Base-by-base conservation (phyloP, 2,797 vertebrate species). In the Peromyscus aztecus region DNA sequence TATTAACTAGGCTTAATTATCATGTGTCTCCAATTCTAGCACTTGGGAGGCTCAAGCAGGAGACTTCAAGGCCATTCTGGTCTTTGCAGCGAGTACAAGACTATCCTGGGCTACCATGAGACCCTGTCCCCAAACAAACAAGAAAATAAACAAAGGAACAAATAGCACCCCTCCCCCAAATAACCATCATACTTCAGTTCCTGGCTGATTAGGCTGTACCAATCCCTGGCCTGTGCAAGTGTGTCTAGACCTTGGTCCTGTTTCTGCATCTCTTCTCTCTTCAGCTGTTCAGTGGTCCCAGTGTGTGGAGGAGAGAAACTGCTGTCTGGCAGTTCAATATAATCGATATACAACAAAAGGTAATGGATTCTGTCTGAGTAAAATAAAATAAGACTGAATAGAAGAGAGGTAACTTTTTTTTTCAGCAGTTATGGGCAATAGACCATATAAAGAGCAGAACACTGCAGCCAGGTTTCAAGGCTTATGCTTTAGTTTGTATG, bases 341-440 rank as follows among this genome's bases (percentile, higher is more conserved):
- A 83, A 37, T 90, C 46, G 61, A 59, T 59, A 31, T 46, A 37
- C 3, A 86, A 63, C 14, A 63, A 43, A 9, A 52, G 27, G 31
- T n/a, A 43, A 63, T 76, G 23, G 9, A 7, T 92, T 82, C 14
- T 34, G 71, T 37, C 16, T 17, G 43, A 87, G 6, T 61, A 37
- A 91, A 86, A 52, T 40, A 91, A 94, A 87, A 76, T 46, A 85
- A 37, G n/a, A 90, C 43, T 16, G 29, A 46, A 37, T n/a, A 67
- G 59, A 21, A 19, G 29, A 24, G 29, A 69, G 12, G 29, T 34
- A 63, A 3, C 31, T 37, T 78, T 94, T 52, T 73, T 52, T 21
- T n/a, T 4, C 5, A n/a, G n/a, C 21, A 87, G n/a, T 29, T 2
- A 59, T 43, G 49, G 27, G 37, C 57, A 93, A 31, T 37, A 7